Conservation (phyloP, 2,797 vertebrate genomes). For the Peromyscus attwateri region DNA sequence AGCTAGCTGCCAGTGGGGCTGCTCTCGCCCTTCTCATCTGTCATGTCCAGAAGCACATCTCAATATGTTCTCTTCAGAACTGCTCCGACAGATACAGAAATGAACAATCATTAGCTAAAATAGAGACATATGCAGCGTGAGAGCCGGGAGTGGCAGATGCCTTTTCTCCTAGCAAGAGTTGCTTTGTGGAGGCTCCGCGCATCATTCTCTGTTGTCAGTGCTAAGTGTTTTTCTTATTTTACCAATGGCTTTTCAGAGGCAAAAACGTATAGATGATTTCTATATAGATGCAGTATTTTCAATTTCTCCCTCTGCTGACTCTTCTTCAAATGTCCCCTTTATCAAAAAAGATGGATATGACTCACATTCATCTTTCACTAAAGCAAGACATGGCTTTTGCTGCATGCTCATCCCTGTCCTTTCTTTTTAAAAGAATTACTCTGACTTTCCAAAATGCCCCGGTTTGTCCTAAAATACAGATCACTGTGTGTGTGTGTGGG, state of each 20-base stretch:
- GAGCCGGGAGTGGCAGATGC: accelerated
- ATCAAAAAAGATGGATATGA: not conserved
- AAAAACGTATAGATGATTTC: not conserved
- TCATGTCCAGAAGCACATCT: not conserved
- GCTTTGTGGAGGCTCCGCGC: not conserved
- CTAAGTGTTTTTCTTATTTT: constrained; percentile 32
- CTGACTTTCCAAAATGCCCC: constrained; percentile 7
- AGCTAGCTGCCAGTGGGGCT: not conserved
- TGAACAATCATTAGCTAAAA: not conserved
- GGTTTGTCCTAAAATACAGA: not conserved
- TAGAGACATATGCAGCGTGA: not conserved
- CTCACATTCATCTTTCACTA: not conserved
- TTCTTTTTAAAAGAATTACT: not conserved
- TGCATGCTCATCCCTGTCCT: not conserved
- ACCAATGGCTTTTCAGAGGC: constrained; percentile 10
- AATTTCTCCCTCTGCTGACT: not conserved
- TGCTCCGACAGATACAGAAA: constrained; percentile 6
- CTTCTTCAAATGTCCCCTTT: not conserved
- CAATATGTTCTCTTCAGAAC: not conserved
- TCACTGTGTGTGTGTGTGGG: not conserved
- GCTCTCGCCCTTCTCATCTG: not conserved
- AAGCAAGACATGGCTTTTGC: not conserved
- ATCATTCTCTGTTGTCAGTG: not conserved
- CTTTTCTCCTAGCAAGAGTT: not conserved
- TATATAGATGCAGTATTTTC: not conserved